Evolutionary conservation across 2,113 vertebrate species (phyloP).

Genomic region (Manacus vitellinus): DNA sequence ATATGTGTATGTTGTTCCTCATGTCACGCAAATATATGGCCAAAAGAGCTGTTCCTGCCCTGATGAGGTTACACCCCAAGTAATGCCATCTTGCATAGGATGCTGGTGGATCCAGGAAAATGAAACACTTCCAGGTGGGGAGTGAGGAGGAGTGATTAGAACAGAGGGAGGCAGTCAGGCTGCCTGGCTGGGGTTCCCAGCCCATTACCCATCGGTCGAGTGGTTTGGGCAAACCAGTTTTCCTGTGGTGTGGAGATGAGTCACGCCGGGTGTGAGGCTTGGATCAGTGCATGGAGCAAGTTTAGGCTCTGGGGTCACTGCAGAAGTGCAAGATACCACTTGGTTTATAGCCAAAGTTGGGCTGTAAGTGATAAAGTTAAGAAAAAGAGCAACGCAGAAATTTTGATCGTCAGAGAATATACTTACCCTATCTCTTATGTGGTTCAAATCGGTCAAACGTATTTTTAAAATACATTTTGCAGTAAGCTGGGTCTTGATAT

Average conservation of each 20-base stretch:
- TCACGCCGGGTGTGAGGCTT: background rate
- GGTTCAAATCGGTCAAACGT: background rate
- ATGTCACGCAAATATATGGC: background rate
- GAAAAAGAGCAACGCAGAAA: background rate
- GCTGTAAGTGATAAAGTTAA: background rate
- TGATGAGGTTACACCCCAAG: background rate
- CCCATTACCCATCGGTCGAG: background rate
- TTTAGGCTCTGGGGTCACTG: background rate
- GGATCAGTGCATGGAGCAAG: background rate
- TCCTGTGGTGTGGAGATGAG: background rate
- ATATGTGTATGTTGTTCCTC: background rate
- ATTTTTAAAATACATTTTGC: background rate
- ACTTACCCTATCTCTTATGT: background rate
- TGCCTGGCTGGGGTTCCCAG: background rate
- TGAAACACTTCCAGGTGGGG: background rate
- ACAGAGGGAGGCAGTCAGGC: background rate
- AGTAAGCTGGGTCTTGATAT: background rate
- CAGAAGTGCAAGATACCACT: background rate
- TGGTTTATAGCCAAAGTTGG: background rate
- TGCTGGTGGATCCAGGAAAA: background rate
- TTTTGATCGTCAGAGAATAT: background rate
- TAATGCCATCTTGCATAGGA: background rate
- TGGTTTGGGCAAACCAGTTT: slow-evolving; percentile 46
- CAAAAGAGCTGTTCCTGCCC: background rate
- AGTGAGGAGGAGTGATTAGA: background rate